These are phyloP conservation scores for Melipona bicolor DNA, from an alignment of 2,888 invertebrate species.

Conservation along the genomic window DNA sequence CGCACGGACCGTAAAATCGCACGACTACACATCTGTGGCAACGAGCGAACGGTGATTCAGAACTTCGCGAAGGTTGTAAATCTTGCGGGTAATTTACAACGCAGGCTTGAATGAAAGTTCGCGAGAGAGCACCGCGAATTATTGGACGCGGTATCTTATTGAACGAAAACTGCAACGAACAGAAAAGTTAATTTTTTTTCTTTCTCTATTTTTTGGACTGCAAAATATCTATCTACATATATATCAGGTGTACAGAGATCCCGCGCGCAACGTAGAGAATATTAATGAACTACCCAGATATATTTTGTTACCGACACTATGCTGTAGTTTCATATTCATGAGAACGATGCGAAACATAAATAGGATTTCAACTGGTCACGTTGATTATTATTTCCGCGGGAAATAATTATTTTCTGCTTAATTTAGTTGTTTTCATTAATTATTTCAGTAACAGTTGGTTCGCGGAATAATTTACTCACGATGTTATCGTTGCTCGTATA, in stretches of 20 bases:
- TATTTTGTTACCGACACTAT: neutral
- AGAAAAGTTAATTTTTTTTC: neutral
- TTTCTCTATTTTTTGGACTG: neutral
- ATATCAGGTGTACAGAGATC: too few relatives aligned
- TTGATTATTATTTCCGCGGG: neutral
- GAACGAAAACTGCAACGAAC: too few relatives aligned
- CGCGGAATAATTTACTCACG: conserved; percentile 1
- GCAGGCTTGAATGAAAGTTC: neutral
- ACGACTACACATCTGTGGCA: neutral
- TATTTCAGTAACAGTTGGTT: conserved; percentile 13
- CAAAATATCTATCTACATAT: neutral
- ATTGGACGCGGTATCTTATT: neutral
- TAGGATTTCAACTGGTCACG: neutral
- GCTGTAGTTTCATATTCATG: conserved; percentile 1
- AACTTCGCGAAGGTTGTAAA: conserved; percentile 7
- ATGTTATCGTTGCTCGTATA: neutral
- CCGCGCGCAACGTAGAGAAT: neutral
- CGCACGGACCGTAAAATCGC: neutral
- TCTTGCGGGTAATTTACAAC: conserved; percentile 4
- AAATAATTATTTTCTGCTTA: neutral
- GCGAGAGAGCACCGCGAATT: neutral
- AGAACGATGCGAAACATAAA: neutral
- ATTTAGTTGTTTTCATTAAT: conserved; percentile 12
- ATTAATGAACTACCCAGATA: neutral
- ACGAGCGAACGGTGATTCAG: neutral